These are phyloP conservation scores for Aphelinus certus DNA, from an alignment of 1,140 invertebrate genomes.

Conservation along the genomic window DNA sequence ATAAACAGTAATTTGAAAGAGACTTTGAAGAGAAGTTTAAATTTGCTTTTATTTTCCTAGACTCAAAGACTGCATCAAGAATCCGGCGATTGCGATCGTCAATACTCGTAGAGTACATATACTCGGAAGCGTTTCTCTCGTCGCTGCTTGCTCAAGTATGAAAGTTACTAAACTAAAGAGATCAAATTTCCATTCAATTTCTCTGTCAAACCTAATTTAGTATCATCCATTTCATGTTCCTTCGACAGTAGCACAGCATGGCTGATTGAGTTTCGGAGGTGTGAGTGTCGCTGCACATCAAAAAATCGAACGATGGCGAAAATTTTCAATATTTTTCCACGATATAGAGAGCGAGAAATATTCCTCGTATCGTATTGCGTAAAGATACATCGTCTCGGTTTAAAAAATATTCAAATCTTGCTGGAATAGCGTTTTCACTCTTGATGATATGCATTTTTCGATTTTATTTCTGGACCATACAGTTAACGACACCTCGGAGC, in stretches of 20 bases:
- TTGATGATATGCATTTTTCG: too few relatives aligned
- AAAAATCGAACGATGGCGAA: slow-evolving; percentile 25
- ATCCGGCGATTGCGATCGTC: slow-evolving; percentile 10
- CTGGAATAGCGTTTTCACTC: too few relatives aligned
- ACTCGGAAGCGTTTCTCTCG: slow-evolving; percentile 21
- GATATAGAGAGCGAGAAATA: too few relatives aligned
- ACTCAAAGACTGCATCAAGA: too few relatives aligned
- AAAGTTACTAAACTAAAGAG: slow-evolving; percentile 20
- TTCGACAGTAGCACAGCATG: slow-evolving; percentile 40
- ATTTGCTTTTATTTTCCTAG: too few relatives aligned
- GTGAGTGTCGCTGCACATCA: slow-evolving; percentile 30
- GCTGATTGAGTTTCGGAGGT: slow-evolving; percentile 38
- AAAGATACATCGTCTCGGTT: too few relatives aligned
- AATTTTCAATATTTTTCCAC: too few relatives aligned
- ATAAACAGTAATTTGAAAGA: slow-evolving; percentile 30
- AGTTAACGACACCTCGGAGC: slow-evolving; percentile 30
- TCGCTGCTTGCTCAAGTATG: neutral
- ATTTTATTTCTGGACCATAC: slow-evolving; percentile 17
- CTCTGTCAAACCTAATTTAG: neutral
- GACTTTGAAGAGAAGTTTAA: neutral
- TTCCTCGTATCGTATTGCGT: too few relatives aligned
- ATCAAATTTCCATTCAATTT: slow-evolving; percentile 5
- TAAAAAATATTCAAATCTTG: too few relatives aligned
- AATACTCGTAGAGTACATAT: neutral
- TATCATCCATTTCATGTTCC: slow-evolving; percentile 17